Percentiles rank a stretch among this genome's conserved stretches.
These are phyloP conservation scores for Montipora cactus DNA, from an alignment of 64 coral and sea anemone genomes.

Conservation along the genomic window DNA sequence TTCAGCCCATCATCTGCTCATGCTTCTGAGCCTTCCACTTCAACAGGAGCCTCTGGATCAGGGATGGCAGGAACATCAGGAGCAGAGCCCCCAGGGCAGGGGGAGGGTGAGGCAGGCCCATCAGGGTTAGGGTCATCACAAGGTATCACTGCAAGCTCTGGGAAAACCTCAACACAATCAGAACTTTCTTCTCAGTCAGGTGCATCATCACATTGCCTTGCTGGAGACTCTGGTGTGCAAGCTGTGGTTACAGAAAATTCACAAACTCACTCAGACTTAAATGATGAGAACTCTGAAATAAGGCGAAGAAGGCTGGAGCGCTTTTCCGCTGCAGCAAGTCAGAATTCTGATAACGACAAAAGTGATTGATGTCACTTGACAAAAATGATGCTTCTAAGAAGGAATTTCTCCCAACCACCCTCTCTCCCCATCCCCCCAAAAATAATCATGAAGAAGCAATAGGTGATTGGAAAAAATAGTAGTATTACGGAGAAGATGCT, in stretches of 20 bases:
- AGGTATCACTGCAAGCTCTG: not conserved
- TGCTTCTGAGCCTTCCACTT: slow-evolving; percentile 20
- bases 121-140: not conserved
- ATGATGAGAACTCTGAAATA: slow-evolving; percentile 74
- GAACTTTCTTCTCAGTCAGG: not conserved
- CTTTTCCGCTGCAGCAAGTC: slow-evolving; percentile 18
- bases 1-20: slow-evolving; percentile 51
- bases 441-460: too few species aligned
- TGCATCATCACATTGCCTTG: not conserved
- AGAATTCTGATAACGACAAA: slow-evolving; percentile 5
- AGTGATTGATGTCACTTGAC: not conserved
- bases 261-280: slow-evolving; percentile 8
- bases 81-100: not conserved
- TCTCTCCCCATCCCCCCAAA: too few species aligned
- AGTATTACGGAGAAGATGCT: too few species aligned
- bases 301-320: slow-evolving; percentile 64
- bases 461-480: too few species aligned
- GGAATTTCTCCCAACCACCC: too few species aligned
- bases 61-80: not conserved
- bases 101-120: not conserved
- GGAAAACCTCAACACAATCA: not conserved
- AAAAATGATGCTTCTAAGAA: not conserved
- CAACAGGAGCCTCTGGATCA: slow-evolving; percentile 19
- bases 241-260: slow-evolving; percentile 23
- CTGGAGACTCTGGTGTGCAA: not conserved